These are phyloP conservation scores for Stictocephala bisonia DNA, from an alignment of 2,888 invertebrate species.

Conservation along the genomic window DNA sequence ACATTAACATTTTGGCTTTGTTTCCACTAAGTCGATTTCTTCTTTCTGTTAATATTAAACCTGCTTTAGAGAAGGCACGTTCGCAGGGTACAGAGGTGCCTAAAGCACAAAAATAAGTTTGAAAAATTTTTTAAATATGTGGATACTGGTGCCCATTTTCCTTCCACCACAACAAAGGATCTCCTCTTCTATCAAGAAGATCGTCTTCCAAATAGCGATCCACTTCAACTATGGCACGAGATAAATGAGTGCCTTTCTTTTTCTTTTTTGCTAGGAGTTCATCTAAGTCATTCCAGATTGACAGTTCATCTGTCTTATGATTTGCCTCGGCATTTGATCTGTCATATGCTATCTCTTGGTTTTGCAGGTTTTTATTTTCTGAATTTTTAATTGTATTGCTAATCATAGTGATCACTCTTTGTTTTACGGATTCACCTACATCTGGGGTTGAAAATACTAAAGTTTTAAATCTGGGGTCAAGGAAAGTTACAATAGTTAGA, in stretches of 20 bases:
- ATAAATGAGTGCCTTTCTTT: conserved; percentile 42
- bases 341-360: background rate
- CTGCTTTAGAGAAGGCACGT: conserved; percentile 58
- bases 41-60: conserved; percentile 55
- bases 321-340: background rate
- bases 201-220: conserved; percentile 53
- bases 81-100: conserved; percentile 60
- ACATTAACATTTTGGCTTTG: conserved; percentile 53
- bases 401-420: conserved; percentile 7
- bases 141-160: conserved; percentile 53
- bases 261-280: conserved; percentile 14
- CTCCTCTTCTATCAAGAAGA: conserved; percentile 43
- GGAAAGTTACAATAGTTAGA: conserved; percentile 44
- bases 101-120: conserved; percentile 53
- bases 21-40: conserved; percentile 55
- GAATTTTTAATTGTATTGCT: conserved; percentile 10
- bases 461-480: conserved; percentile 46
- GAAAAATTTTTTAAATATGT: conserved; percentile 52
- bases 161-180: conserved; percentile 56
- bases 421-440: conserved; percentile 25
- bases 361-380: background rate
- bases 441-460: conserved; percentile 9
- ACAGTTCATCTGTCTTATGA: background rate
- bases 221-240: conserved; percentile 50
- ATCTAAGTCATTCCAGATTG: conserved; percentile 47